Evolutionary conservation across 92 coral and sea anemone species (phyloP), one percentile per base, ranked within the genome.

Genomic region (Parazoanthus swiftii): DNA sequence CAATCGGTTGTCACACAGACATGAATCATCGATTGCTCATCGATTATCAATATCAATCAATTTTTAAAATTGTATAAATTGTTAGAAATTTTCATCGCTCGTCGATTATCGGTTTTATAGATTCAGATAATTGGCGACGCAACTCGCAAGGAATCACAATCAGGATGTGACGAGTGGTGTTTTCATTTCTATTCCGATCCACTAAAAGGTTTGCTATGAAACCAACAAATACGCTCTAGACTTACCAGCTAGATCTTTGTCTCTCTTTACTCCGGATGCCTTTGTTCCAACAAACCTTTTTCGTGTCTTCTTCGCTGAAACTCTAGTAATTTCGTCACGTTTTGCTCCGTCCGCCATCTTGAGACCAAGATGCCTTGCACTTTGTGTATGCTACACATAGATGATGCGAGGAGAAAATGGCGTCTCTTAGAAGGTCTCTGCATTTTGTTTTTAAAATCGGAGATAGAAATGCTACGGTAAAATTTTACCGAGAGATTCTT

Each of bases 391-490:
- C 77, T 2, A 16, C 66, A 84, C 46, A 71, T 44, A 46, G 80
- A 46, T 39, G 59, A 8, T 13, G 51, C 37, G 21, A 56, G 48
- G 54, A n/a, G 79, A 76, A 71, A 15, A 84, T 84, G 89, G 72
- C 85, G 85, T 29, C 73, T 21, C 43, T 79, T 16, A 37, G 95
- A 71, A 87, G 98, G 73, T 96, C 96, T 33, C 88, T 97, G 10
- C 99, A 97, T 93, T 97, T 97, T 88, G 99, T 97, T 23, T 95
- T 97, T 72, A 97, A 97, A 85, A 90, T 95, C 44, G 97, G 91
- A 42, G 93, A 97, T 81, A 85, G 99, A 63, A 94, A 92, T 70
- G 97, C 94, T 23, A 97, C 94, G 43, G 90, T 95, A 48, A 97
- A 88, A 79, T 97, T 96, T 90, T 95, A 95, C 86, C 91, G 99